phyloP scores from a whole-genome alignment of 2,797 vertebrate species.

The Microctenopoma stevenorrisi region DNA sequence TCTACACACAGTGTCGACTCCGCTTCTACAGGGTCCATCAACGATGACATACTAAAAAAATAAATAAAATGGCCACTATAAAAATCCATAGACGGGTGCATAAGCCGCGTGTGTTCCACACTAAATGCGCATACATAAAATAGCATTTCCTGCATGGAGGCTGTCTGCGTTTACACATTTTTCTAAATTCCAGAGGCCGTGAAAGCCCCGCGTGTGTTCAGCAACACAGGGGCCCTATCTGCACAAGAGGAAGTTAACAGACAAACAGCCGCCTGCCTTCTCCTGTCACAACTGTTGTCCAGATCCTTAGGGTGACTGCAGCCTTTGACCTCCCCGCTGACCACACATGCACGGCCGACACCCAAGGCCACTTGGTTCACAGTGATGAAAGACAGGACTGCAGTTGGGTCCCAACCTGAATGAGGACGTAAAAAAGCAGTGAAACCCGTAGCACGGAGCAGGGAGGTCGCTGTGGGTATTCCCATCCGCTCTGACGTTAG shows the following conservation, averaged over 20 bases:
- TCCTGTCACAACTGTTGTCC: slow-evolving; percentile 53
- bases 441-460: slow-evolving; percentile 27
- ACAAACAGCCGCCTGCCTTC: slow-evolving; percentile 55
- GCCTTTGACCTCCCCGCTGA: slow-evolving; percentile 47
- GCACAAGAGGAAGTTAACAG: slow-evolving; percentile 70
- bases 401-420: slow-evolving; percentile 61
- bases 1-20: slow-evolving; percentile 8
- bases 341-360: slow-evolving; percentile 37
- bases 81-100: slow-evolving; percentile 37
- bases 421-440: slow-evolving; percentile 46
- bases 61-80: slow-evolving; percentile 9
- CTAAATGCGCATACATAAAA: slow-evolving; percentile 7
- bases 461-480: slow-evolving; percentile 33
- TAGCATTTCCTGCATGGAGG: slow-evolving; percentile 9
- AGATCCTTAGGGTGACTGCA: slow-evolving; percentile 40
- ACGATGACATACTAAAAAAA: not conserved
- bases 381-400: slow-evolving; percentile 49
- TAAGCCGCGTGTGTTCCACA: slow-evolving; percentile 11
- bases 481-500: slow-evolving; percentile 53
- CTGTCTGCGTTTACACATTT: slow-evolving; percentile 41
- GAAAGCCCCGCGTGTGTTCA: slow-evolving; percentile 32
- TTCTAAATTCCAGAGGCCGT: slow-evolving; percentile 53
- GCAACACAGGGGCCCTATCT: slow-evolving; percentile 18
- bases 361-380: slow-evolving; percentile 6
- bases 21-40: not conserved